A percentile compares a stretch with the other conserved stretches of the same genome.
Conservation (phyloP, 2,113 vertebrate genomes). For the human region GRCh38 chrX:145274001-145274500, state of each 20-base stretch:
- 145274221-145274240: not conserved
- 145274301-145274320: not conserved
- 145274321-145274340: not conserved
- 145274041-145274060: not conserved
- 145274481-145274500: not conserved
- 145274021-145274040: not conserved
- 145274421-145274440: not conserved
- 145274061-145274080: not conserved
- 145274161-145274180: not conserved
- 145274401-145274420: not conserved
- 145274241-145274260: not conserved
- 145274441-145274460: not conserved
- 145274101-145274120: constrained; percentile 10
- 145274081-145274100: not conserved
- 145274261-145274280: not conserved
- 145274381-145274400: not conserved
- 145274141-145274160: not conserved
- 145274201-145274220: not conserved
- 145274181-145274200: not conserved
- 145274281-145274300: not conserved
- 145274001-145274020: not conserved
- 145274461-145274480: not conserved
- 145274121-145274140: not conserved
- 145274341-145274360: not conserved
- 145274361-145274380: not conserved